A percentile compares a stretch with the other conserved stretches of the same genome.
Conservation (phyloP, 37 sponge, comb jelly and placozoan genomes). For the Spongia lamella region DNA sequence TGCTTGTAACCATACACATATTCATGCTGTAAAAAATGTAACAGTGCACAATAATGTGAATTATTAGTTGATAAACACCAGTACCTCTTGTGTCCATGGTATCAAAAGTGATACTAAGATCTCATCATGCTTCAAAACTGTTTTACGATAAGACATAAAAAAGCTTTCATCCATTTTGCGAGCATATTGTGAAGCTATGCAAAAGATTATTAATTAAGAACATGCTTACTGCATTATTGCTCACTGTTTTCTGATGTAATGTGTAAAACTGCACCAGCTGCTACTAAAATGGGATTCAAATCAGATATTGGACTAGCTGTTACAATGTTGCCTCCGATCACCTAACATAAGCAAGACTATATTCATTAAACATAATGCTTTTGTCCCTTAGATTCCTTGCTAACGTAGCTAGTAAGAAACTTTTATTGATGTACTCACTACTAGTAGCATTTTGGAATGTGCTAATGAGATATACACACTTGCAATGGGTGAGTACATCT, state of each 20-base stretch:
- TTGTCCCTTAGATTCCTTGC: too few species aligned
- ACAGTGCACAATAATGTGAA: neutral
- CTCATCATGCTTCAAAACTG: conserved; percentile 34
- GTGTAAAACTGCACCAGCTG: conserved; percentile 20
- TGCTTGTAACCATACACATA: conserved; percentile 54
- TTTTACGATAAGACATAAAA: conserved; percentile 39
- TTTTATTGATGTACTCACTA: too few species aligned
- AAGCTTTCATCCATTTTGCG: conserved; percentile 28
- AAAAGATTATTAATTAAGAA: too few species aligned
- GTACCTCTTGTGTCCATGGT: conserved; percentile 35
- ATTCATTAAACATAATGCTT: too few species aligned
- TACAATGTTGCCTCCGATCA: conserved; percentile 48
- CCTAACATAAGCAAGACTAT: too few species aligned
- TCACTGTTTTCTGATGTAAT: conserved; percentile 37
- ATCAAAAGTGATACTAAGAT: conserved; percentile 49
- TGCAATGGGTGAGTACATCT: too few species aligned
- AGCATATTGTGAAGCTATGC: too few species aligned
- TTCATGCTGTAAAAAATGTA: conserved; percentile 28
- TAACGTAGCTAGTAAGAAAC: too few species aligned
- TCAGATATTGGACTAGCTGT: conserved; percentile 68
- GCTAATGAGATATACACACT: too few species aligned
- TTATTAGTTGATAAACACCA: neutral
- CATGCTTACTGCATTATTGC: neutral
- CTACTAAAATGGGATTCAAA: conserved; percentile 61
- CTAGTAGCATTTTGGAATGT: too few species aligned